A percentile compares a stretch with the other conserved stretches of the same genome.
These are phyloP conservation scores for Rhingia campestris DNA, from an alignment of 2,888 invertebrate genomes.

Conservation along the genomic window DNA sequence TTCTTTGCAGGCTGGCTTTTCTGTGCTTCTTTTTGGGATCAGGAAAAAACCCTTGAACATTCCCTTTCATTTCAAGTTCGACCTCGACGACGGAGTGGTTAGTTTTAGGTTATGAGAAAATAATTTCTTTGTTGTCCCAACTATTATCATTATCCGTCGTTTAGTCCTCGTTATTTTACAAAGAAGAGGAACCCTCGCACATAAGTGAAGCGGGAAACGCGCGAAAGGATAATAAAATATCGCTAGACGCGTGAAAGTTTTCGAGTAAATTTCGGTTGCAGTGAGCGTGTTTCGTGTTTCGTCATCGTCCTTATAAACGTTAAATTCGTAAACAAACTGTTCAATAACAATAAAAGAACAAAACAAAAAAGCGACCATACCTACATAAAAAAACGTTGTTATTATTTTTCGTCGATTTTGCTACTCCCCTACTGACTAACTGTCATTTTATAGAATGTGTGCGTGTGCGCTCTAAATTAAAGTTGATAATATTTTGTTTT, in stretches of 20 bases:
- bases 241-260: background rate
- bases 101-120: conserved; percentile 68
- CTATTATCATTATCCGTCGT: conserved; percentile 27
- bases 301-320: conserved; percentile 28
- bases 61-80: conserved; percentile 79
- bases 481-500: conserved; percentile 17
- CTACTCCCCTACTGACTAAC: conserved; percentile 1
- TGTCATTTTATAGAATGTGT: conserved; percentile 16
- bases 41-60: conserved; percentile 76
- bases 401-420: conserved; percentile 28
- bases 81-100: conserved; percentile 76
- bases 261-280: background rate
- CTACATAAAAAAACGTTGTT: conserved; percentile 14
- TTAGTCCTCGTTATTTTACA: conserved; percentile 13
- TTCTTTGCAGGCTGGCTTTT: conserved; percentile 43
- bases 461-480: conserved; percentile 49
- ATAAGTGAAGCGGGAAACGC: conserved; percentile 35
- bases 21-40: conserved; percentile 62
- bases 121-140: conserved; percentile 58
- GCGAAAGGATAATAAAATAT: conserved; percentile 24
- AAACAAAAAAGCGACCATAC: too few relatives aligned
- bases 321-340: conserved; percentile 69
- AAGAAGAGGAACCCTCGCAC: conserved; percentile 16
- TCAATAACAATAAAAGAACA: conserved; percentile 17
- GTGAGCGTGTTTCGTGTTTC: background rate